Conservation (phyloP, 1,140 invertebrate species). For the Euura lappo region DNA sequence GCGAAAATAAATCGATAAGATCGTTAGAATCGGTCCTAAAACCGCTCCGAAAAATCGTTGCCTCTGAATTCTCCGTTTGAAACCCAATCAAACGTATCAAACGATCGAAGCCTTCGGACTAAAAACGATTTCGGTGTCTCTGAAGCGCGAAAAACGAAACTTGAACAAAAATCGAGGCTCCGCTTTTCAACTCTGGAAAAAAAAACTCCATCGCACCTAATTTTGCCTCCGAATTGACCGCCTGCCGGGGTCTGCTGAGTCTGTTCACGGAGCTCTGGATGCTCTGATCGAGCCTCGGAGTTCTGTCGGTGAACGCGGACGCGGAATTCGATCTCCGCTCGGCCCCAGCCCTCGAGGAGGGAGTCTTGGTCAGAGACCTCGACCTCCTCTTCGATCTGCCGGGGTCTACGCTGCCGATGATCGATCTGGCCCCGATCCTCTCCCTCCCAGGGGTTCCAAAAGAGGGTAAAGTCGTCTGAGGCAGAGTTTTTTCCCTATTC, state of each 20-base stretch:
- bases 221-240: conserved; percentile 27
- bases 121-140: neutral
- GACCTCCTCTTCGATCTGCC: conserved; percentile 12
- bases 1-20: conserved; percentile 5
- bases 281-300: conserved; percentile 8
- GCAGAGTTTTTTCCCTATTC: neutral
- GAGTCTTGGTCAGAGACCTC: neutral
- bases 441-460: neutral
- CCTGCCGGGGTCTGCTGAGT: conserved; percentile 31
- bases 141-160: too few species aligned
- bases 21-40: too few species aligned
- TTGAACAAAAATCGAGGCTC: too few species aligned
- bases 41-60: too few species aligned
- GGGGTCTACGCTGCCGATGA: neutral
- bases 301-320: conserved; percentile 6
- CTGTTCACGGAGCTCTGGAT: conserved; percentile 24
- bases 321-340: conserved; percentile 28
- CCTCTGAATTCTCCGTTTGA: too few species aligned
- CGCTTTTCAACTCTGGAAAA: too few species aligned
- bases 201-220: conserved; percentile 20
- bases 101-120: neutral
- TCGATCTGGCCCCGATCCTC: neutral
- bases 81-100: too few species aligned
- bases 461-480: neutral
- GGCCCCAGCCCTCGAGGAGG: neutral